Evolutionary conservation across 2,113 vertebrate genomes (phyloP).

Genomic region (Pitta sordida): DNA sequence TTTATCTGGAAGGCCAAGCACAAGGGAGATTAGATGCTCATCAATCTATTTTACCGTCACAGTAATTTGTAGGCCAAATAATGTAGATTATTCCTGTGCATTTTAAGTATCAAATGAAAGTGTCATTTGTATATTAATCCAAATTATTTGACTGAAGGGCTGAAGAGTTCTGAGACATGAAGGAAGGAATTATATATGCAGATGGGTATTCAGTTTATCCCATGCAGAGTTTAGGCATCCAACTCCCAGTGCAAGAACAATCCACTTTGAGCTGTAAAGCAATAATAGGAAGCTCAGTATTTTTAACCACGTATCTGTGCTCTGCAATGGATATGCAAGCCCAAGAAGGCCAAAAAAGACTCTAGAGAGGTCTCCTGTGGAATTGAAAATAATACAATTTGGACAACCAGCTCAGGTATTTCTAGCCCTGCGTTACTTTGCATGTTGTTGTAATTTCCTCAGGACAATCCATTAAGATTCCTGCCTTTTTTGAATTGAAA

Average conservation of each 20-base stretch:
- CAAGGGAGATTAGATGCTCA: not conserved
- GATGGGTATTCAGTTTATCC: not conserved
- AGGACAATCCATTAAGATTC: not conserved
- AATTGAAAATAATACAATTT: not conserved
- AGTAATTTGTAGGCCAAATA: not conserved
- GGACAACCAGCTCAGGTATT: not conserved
- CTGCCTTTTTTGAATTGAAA: not conserved
- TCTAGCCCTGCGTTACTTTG: not conserved
- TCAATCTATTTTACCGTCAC: not conserved
- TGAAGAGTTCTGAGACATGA: not conserved
- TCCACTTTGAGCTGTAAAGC: not conserved
- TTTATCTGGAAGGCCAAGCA: conserved; percentile 23
- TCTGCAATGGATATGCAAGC: not conserved
- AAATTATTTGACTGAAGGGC: not conserved
- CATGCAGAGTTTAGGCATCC: not conserved
- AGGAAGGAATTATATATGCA: not conserved
- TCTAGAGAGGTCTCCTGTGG: not conserved
- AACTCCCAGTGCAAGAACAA: not conserved
- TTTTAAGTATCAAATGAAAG: not conserved
- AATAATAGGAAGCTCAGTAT: not conserved
- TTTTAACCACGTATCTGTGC: not conserved
- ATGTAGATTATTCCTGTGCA: not conserved
- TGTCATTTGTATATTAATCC: not conserved
- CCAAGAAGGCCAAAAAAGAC: not conserved
- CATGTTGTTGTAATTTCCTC: not conserved